Conservation (phyloP, 2,888 invertebrate species). For the Heteropelma amictum region DNA sequence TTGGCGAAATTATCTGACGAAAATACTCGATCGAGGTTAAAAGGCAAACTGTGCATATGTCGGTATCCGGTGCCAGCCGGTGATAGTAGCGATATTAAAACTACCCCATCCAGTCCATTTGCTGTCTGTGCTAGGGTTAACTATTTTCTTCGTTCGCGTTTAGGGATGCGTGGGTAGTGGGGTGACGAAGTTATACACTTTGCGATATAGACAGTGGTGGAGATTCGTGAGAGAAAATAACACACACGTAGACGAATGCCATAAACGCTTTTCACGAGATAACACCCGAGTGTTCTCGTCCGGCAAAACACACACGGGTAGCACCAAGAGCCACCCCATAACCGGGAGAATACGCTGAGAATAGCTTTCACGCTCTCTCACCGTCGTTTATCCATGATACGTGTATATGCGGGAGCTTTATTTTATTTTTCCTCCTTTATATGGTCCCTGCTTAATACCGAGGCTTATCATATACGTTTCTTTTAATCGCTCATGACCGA, state of each 20-base stretch:
- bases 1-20: constrained; percentile 5
- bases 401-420: constrained; percentile 5
- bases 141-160: constrained; percentile 22
- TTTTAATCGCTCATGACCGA: constrained; percentile 41
- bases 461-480: constrained; percentile 44
- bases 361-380: constrained; percentile 40
- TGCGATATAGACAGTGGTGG: constrained; percentile 12
- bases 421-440: constrained; percentile 33
- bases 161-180: constrained; percentile 9
- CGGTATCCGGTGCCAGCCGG: constrained; percentile 48
- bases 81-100: constrained; percentile 45
- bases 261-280: constrained; percentile 54
- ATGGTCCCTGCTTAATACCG: background rate
- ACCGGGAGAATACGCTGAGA: constrained; percentile 35
- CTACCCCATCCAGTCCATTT: constrained; percentile 37
- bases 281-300: constrained; percentile 43
- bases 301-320: constrained; percentile 32
- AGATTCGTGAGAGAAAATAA: constrained; percentile 9
- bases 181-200: too few species aligned
- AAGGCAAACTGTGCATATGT: constrained; percentile 16
- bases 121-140: constrained; percentile 30
- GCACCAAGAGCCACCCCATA: constrained; percentile 40
- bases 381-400: background rate
- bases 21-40: background rate
- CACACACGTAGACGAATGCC: constrained; percentile 9